A percentile compares a stretch with the other conserved stretches of the same genome.
phyloP scores from a whole-genome alignment of 2,113 vertebrate species.

The Prinia subflava region DNA sequence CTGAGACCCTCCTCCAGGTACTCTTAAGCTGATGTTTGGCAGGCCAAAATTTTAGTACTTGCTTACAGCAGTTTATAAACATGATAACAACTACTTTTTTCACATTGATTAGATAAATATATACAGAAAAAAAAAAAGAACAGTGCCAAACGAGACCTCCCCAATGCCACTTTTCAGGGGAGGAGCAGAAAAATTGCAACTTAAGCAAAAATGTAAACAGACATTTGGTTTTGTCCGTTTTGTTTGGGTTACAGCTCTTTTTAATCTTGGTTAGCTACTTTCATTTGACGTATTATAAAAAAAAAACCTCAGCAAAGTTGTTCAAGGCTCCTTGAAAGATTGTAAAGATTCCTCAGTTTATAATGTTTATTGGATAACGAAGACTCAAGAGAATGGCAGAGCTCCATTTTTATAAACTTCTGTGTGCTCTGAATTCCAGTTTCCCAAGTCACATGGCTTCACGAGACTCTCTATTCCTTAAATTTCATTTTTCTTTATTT shows the following conservation, averaged over 20 bases:
- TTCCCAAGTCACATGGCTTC: not conserved
- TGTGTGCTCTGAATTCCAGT: not conserved
- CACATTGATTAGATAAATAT: not conserved
- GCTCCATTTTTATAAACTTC: constrained; percentile 7
- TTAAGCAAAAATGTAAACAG: not conserved
- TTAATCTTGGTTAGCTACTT: not conserved
- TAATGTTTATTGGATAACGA: not conserved
- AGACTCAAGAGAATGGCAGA: not conserved
- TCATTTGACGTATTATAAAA: not conserved
- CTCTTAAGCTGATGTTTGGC: not conserved
- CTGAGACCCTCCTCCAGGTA: not conserved
- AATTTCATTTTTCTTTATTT: not conserved
- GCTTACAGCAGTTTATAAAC: not conserved
- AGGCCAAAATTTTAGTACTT: not conserved
- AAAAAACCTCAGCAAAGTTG: not conserved
- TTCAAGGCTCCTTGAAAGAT: not conserved
- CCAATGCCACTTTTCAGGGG: not conserved
- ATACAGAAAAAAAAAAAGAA: not conserved
- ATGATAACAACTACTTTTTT: not conserved
- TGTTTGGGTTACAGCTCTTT: not conserved
- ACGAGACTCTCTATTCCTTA: not conserved
- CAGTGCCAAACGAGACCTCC: not conserved
- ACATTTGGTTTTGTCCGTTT: not conserved
- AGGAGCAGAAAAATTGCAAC: not conserved
- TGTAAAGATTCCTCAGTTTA: not conserved